These are phyloP conservation scores for Dryomyza anilis DNA, from an alignment of 2,888 invertebrate species.

Conservation along the genomic window DNA sequence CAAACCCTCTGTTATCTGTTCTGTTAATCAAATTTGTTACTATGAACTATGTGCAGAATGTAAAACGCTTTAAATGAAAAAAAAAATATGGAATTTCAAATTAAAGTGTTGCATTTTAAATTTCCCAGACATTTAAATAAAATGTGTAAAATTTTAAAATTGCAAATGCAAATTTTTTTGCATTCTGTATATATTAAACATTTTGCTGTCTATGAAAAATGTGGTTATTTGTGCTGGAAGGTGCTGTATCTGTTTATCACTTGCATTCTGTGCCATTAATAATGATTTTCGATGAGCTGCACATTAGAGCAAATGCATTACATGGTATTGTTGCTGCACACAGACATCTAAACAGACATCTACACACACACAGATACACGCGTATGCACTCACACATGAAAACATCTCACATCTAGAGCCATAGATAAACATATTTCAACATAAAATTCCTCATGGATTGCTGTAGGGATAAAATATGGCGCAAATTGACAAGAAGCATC, in stretches of 20 bases:
- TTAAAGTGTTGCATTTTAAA: too few relatives aligned
- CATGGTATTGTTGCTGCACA: background rate
- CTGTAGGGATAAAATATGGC: background rate
- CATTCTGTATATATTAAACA: too few relatives aligned
- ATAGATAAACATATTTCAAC: background rate
- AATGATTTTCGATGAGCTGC: constrained; percentile 13
- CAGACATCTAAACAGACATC: background rate
- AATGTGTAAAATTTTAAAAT: too few relatives aligned
- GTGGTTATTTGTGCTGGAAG: background rate
- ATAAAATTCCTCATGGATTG: background rate
- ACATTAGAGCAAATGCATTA: constrained; percentile 7
- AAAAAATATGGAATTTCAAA: too few relatives aligned
- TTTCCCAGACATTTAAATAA: too few relatives aligned
- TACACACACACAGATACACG: constrained; percentile 4
- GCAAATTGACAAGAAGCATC: too few relatives aligned
- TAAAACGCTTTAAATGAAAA: too few relatives aligned
- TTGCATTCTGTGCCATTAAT: constrained; percentile 10
- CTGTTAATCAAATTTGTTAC: too few relatives aligned
- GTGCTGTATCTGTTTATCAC: background rate
- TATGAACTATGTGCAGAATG: too few relatives aligned
- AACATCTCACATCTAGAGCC: background rate
- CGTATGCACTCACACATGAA: background rate
- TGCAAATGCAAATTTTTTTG: too few relatives aligned
- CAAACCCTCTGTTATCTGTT: too few relatives aligned
- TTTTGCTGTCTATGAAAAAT: too few relatives aligned